Base-by-base conservation (phyloP, 2,113 vertebrate species). In the Cyprinus carpio region DNA sequence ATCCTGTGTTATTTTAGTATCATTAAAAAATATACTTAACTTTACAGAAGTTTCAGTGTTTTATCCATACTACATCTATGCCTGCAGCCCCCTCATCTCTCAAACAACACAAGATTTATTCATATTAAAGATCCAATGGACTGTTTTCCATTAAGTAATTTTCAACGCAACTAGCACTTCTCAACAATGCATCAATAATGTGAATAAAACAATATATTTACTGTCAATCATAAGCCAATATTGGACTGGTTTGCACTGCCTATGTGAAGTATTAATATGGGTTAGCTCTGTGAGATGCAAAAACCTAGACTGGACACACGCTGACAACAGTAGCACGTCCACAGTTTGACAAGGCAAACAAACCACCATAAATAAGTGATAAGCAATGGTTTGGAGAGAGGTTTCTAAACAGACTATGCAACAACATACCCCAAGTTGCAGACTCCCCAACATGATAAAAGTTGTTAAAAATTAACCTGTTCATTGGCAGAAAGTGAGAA, bases 181-280 rank as follows among this genome's bases (percentile, higher is more conserved):
- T 75, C 84, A 88, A 89, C 82, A 90, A 87, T 85, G 84, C 91
- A 91, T 92, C 91, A 87, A 89, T 91, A 90, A 91, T 92, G 87
- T 90, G 84, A 89, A 89, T 88, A 85, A 90, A 76, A 85, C 81
- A 90, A 92, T 87, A 90, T 88, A 89, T 91, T 87, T 85, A 49
- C 91, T 92, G 92, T 87, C 93, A 92, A 89, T 94, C 93, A 93
- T 83, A 75, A 83, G 74, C 78, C 20, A 74, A 81, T 81, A 87
- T 87, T 86, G 86, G 89, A 85, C 81, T 54, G 86, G 91, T 91
- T 87, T 91, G 84, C 90, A 90, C 91, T 72, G 90, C 87, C 91
- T 86, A 91, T 93, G 89, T 95, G 87, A 94, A 95, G 95, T 94
- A 95, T 95, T 95, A 91, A 94, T 94, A 93, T 85, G 86, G 89